A percentile compares a stretch with the other conserved stretches of the same genome.
Evolutionary conservation across 2,797 vertebrate species (phyloP).

Genomic region (Sebastes minor): DNA sequence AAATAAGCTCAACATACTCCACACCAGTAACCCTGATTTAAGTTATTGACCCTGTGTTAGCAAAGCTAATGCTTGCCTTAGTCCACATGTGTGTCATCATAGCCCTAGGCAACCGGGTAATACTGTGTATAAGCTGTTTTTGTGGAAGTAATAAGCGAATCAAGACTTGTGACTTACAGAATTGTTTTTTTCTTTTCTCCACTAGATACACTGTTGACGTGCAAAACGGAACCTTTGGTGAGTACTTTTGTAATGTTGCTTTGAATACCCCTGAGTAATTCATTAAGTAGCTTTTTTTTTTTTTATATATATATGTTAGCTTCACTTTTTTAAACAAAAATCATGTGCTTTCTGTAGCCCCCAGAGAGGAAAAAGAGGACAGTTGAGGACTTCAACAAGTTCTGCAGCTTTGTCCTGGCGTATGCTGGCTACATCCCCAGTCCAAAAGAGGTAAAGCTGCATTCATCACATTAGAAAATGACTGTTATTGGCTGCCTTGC

Average conservation of each 20-base stretch:
- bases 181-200: background rate
- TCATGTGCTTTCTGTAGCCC: conserved; percentile 76
- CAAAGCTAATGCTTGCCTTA: conserved; percentile 42
- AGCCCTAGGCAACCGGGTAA: background rate
- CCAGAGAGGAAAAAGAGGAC: conserved; percentile 91
- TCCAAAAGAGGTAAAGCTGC: conserved; percentile 86
- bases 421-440: conserved; percentile 94
- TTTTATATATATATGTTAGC: background rate
- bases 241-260: conserved; percentile 42
- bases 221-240: conserved; percentile 87
- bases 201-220: conserved; percentile 86
- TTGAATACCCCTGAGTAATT: background rate
- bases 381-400: conserved; percentile 95
- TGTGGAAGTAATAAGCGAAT: background rate
- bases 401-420: conserved; percentile 93
- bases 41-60: conserved; percentile 28
- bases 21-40: background rate
- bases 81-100: conserved; percentile 24
- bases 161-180: background rate
- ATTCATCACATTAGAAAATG: background rate
- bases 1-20: background rate
- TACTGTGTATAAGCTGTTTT: background rate
- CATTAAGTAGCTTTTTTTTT: background rate
- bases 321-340: conserved; percentile 4
- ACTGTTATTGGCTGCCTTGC: background rate